Percentiles rank a stretch among this genome's conserved stretches.
Conservation (phyloP, 2,113 vertebrate genomes). For the Jaculus jaculus region DNA sequence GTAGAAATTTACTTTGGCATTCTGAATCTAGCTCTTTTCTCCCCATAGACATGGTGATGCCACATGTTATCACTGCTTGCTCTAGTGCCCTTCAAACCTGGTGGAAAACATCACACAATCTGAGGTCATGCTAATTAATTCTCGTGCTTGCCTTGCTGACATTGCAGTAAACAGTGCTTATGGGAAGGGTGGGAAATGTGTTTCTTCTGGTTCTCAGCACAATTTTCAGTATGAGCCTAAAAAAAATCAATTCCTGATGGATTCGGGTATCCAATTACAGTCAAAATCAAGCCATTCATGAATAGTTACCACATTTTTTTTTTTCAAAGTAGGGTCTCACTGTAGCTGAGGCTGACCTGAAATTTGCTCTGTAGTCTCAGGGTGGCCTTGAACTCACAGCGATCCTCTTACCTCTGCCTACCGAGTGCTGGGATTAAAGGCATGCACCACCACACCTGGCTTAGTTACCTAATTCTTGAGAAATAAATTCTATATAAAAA, state of each 20-base stretch:
- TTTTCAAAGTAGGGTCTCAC: no score
- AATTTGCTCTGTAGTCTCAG: no score
- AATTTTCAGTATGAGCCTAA: constrained; percentile 31
- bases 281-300: constrained; percentile 22
- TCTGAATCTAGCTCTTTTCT: background rate
- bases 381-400: no score
- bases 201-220: constrained; percentile 34
- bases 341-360: no score
- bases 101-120: constrained; percentile 25
- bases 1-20: background rate
- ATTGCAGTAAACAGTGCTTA: constrained; percentile 53
- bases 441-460: no score
- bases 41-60: background rate
- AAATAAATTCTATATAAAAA: no score
- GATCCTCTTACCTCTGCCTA: no score
- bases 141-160: constrained; percentile 64
- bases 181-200: background rate
- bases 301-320: background rate
- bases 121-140: constrained; percentile 67
- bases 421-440: no score
- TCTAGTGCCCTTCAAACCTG: background rate
- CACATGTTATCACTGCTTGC: background rate
- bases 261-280: constrained; percentile 58
- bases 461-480: background rate
- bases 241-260: constrained; percentile 55